Evolutionary conservation across 2,797 vertebrate species (phyloP).

Genomic region (Allobates femoralis): DNA sequence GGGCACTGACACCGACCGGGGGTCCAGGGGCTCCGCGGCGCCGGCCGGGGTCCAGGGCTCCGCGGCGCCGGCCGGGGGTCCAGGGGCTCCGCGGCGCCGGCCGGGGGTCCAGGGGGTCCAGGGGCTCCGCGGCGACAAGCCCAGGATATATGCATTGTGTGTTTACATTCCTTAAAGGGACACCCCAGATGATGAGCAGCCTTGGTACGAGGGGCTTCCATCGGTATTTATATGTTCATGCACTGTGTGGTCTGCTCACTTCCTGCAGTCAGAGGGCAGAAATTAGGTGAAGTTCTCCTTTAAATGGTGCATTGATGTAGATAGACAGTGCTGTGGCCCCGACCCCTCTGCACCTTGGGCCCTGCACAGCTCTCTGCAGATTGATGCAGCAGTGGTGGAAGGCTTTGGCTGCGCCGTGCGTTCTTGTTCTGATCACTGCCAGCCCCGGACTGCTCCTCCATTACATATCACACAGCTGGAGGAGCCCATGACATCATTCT

Average conservation of each 20-base stretch:
- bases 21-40: not conserved
- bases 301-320: too few species aligned
- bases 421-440: slow-evolving; percentile 33
- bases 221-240: too few species aligned
- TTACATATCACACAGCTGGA: slow-evolving; percentile 40
- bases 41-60: too few species aligned
- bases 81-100: not conserved
- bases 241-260: too few species aligned
- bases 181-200: not conserved
- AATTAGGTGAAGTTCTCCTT: too few species aligned
- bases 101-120: too few species aligned
- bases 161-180: not conserved
- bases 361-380: not conserved
- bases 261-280: too few species aligned
- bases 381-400: not conserved
- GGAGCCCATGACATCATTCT: slow-evolving; percentile 28
- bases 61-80: too few species aligned
- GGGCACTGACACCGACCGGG: too few species aligned
- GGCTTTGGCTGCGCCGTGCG: not conserved
- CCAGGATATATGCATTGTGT: too few species aligned
- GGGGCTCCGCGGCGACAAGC: not conserved
- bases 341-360: too few species aligned
- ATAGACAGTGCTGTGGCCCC: too few species aligned
- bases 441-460: not conserved
- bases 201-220: not conserved